phyloP scores from a whole-genome alignment of 2,888 invertebrate species.

The Gandaritis pyraliata region DNA sequence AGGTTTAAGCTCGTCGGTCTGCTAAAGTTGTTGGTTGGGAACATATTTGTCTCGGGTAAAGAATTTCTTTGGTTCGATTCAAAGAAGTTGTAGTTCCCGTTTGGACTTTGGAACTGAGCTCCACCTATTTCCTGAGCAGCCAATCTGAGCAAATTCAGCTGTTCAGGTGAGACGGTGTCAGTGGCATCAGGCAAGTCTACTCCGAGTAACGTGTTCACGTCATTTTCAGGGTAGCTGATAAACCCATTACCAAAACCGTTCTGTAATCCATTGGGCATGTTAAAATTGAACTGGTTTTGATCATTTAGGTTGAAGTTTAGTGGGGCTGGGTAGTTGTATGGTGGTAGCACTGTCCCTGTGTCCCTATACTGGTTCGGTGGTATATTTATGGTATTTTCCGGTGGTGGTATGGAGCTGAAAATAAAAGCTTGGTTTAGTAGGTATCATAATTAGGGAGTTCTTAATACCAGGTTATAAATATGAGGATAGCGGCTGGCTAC shows the following conservation, averaged over 20 bases:
- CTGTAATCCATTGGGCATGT: slow-evolving; percentile 37
- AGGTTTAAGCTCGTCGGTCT: slow-evolving; percentile 74
- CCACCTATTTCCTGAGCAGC: slow-evolving; percentile 82
- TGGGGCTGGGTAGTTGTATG: slow-evolving; percentile 66
- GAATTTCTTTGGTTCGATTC: slow-evolving; percentile 79
- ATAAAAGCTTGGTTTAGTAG: slow-evolving; percentile 6
- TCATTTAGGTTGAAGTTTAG: slow-evolving; percentile 66
- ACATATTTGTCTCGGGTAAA: slow-evolving; percentile 71
- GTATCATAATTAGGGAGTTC: no score
- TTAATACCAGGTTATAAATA: no score
- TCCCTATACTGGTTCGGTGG: slow-evolving; percentile 64
- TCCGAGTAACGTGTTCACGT: slow-evolving; percentile 62
- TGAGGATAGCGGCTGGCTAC: no score
- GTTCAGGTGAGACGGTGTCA: slow-evolving; percentile 73
- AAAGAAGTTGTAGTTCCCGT: slow-evolving; percentile 76
- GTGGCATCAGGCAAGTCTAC: slow-evolving; percentile 62
- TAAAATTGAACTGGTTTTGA: slow-evolving; percentile 67
- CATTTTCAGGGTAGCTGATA: slow-evolving; percentile 67
- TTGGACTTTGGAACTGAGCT: slow-evolving; percentile 73
- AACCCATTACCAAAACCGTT: slow-evolving; percentile 55
- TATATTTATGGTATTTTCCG: slow-evolving; percentile 69
- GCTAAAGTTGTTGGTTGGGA: slow-evolving; percentile 60
- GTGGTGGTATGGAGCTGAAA: slow-evolving; percentile 70
- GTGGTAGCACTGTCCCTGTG: slow-evolving; percentile 57
- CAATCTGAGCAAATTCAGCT: slow-evolving; percentile 74